These are phyloP conservation scores for Apistogramma diplotaenia DNA, from an alignment of 2,113 vertebrate genomes.

Conservation along the genomic window DNA sequence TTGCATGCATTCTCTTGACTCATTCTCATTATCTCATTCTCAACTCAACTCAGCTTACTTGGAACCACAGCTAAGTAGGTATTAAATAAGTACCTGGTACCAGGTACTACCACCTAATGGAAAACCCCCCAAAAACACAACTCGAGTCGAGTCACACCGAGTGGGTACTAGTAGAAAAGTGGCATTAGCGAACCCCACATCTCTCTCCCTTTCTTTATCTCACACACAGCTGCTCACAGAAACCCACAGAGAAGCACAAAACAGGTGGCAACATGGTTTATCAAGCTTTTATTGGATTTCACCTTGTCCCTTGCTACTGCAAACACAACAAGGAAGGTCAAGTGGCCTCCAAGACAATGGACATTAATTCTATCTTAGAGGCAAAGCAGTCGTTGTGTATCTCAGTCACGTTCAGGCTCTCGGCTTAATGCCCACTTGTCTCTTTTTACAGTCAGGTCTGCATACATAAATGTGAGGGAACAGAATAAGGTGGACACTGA, in stretches of 20 bases:
- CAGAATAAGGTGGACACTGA: not conserved
- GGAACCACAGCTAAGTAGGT: too few species aligned
- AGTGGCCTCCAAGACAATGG: not conserved
- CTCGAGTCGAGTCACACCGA: too few species aligned
- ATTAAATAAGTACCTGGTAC: too few species aligned
- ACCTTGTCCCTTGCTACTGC: not conserved
- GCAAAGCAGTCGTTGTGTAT: not conserved
- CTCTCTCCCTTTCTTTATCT: not conserved
- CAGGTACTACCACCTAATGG: too few species aligned
- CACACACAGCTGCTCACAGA: not conserved
- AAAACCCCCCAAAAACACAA: too few species aligned
- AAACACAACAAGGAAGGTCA: conserved; percentile 52
- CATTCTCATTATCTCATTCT: too few species aligned
- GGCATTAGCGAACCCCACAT: not conserved
- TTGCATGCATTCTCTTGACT: too few species aligned
- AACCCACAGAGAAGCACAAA: conserved; percentile 10
- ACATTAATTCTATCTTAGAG: not conserved
- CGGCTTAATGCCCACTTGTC: conserved; percentile 28
- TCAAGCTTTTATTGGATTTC: conserved; percentile 46
- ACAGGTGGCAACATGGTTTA: conserved; percentile 24
- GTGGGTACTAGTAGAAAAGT: too few species aligned
- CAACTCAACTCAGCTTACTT: too few species aligned
- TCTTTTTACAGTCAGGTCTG: conserved; percentile 19
- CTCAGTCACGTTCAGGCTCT: conserved; percentile 27
- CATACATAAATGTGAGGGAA: conserved; percentile 9